Conservation (phyloP, 2,888 invertebrate genomes). For the Ophion ellenae region DNA sequence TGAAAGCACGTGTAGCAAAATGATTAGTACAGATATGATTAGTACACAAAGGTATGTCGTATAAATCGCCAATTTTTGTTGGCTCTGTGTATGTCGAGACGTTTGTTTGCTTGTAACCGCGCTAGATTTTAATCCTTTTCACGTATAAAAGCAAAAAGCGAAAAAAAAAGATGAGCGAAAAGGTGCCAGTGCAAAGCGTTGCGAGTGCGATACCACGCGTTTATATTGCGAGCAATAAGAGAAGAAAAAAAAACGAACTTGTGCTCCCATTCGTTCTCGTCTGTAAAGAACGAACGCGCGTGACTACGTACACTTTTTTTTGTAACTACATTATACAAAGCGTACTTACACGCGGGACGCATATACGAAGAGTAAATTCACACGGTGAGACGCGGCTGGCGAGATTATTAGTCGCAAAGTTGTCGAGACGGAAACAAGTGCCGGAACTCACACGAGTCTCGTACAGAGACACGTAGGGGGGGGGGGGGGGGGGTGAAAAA, state of each 20-base stretch:
- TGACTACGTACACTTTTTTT: constrained; percentile 39
- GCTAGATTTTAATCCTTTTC: constrained; percentile 59
- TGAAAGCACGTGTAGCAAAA: constrained; percentile 64
- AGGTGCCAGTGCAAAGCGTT: background rate
- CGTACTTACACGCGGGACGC: constrained; percentile 24
- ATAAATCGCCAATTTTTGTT: constrained; percentile 56
- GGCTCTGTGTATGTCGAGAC: constrained; percentile 58
- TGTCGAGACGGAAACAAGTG: constrained; percentile 14
- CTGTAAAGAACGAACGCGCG: constrained; percentile 44
- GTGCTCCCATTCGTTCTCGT: constrained; percentile 38
- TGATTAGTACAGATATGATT: constrained; percentile 49
- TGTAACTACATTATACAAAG: constrained; percentile 14
- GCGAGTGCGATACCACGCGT: constrained; percentile 32
- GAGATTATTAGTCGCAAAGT: constrained; percentile 39
- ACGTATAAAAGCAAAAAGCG: constrained; percentile 23
- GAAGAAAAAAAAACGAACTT: background rate
- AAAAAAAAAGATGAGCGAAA: background rate
- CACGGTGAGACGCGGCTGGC: constrained; percentile 15
- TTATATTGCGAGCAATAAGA: constrained; percentile 14
- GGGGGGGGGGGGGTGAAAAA: background rate
- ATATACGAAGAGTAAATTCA: constrained; percentile 27
- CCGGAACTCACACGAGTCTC: constrained; percentile 5
- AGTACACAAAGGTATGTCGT: constrained; percentile 50
- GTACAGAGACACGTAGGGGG: background rate
- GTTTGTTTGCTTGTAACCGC: constrained; percentile 63